Evolutionary conservation across 2,113 vertebrate genomes (phyloP).

Genomic region (Prietella phreatophila): DNA sequence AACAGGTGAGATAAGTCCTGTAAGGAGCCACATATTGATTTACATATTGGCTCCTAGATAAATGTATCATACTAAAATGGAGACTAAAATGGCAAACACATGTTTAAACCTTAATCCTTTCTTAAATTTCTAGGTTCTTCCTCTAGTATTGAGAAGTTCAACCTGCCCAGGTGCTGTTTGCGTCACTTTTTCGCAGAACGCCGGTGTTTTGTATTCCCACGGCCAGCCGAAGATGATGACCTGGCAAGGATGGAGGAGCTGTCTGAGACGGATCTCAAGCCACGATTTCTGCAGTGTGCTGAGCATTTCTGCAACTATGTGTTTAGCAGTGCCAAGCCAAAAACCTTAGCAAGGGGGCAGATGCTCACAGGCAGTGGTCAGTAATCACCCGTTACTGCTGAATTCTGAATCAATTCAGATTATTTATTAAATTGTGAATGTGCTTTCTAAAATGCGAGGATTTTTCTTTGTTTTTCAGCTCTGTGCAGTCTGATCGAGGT

Average conservation of each 20-base stretch:
- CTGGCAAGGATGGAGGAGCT: conserved; percentile 52
- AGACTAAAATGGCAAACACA: too few relatives aligned
- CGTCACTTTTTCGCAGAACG: conserved; percentile 50
- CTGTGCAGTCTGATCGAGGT: conserved; percentile 47
- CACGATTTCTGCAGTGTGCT: conserved; percentile 51
- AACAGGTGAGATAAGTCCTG: too few relatives aligned
- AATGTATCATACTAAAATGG: too few relatives aligned
- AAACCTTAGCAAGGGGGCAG: conserved; percentile 54
- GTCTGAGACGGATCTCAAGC: conserved; percentile 33
- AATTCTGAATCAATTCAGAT: not conserved
- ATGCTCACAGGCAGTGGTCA: conserved; percentile 56
- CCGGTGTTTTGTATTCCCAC: conserved; percentile 58
- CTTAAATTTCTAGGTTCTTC: conserved; percentile 22
- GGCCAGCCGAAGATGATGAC: conserved; percentile 32
- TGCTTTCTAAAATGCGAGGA: too few relatives aligned
- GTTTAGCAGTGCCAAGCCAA: conserved; percentile 41
- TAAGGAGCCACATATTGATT: too few relatives aligned
- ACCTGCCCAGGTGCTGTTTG: conserved; percentile 50
- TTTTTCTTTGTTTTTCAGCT: conserved; percentile 40
- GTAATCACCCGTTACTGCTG: conserved; percentile 23
- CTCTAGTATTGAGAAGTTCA: not conserved
- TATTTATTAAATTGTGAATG: not conserved
- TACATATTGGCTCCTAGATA: too few relatives aligned
- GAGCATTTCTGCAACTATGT: conserved; percentile 57
- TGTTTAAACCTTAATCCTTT: not conserved